Evolutionary conservation across 1,140 invertebrate species (phyloP).

Genomic region (Hyposmocoma kahamanoa): DNA sequence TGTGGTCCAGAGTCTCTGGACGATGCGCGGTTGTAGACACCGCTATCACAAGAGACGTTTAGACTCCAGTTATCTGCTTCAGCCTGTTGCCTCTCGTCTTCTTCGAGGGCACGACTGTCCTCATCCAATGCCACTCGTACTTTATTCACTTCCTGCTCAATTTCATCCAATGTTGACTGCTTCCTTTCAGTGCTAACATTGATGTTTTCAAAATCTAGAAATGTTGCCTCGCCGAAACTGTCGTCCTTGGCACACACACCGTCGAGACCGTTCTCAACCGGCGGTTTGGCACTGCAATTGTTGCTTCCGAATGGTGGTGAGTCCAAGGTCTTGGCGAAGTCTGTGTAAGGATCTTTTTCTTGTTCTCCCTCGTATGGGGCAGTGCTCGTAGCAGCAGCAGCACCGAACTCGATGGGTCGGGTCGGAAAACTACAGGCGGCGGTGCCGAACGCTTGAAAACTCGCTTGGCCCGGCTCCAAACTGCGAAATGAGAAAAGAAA

Average conservation of each 20-base stretch:
- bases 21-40: conserved; percentile 74
- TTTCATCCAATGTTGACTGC: conserved; percentile 60
- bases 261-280: conserved; percentile 28
- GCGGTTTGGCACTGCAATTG: conserved; percentile 27
- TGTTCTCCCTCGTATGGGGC: conserved; percentile 38
- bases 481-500: conserved; percentile 73
- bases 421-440: conserved; percentile 69
- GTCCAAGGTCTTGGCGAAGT: conserved; percentile 31
- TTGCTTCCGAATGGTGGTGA: conserved; percentile 39
- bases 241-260: conserved; percentile 39
- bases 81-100: conserved; percentile 57
- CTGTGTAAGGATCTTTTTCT: conserved; percentile 44
- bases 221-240: conserved; percentile 58
- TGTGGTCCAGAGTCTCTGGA: conserved; percentile 73
- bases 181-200: conserved; percentile 33
- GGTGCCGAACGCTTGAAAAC: conserved; percentile 65
- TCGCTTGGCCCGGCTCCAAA: conserved; percentile 72
- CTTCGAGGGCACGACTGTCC: conserved; percentile 62
- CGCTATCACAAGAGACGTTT: conserved; percentile 73
- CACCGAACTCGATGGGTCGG: conserved; percentile 60
- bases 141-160: conserved; percentile 69
- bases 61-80: conserved; percentile 69
- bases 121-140: conserved; percentile 68
- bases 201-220: conserved; percentile 62
- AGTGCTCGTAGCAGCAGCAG: conserved; percentile 39